Percentiles rank a stretch among this genome's conserved stretches.
phyloP scores from a whole-genome alignment of 2,888 invertebrate species.

The Diarsia rubi region DNA sequence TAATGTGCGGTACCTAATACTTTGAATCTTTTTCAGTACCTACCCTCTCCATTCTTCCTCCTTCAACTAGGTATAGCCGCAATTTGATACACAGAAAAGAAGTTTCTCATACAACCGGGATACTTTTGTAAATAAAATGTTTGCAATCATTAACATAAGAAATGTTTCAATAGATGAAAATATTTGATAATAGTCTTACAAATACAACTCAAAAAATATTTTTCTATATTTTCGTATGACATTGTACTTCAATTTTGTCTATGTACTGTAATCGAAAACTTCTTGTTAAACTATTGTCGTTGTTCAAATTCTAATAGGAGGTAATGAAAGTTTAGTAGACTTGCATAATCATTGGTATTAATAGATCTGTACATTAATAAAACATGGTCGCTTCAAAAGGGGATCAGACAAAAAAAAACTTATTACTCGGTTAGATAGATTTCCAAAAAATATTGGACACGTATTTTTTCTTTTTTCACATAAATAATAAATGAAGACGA shows the following conservation, averaged over 20 bases:
- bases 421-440: too few relatives aligned
- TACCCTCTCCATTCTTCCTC: neutral
- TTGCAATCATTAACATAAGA: constrained; percentile 38
- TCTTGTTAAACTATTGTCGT: constrained; percentile 59
- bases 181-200: constrained; percentile 25
- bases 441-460: too few relatives aligned
- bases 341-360: constrained; percentile 31
- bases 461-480: too few relatives aligned
- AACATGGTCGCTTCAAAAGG: constrained; percentile 16
- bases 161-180: constrained; percentile 28
- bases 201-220: constrained; percentile 30
- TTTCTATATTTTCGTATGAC: constrained; percentile 60
- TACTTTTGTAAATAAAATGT: constrained; percentile 58
- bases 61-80: neutral
- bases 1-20: neutral
- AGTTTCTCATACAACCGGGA: constrained; percentile 7
- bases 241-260: constrained; percentile 49
- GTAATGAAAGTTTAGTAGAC: constrained; percentile 36
- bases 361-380: constrained; percentile 31
- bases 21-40: constrained; percentile 1
- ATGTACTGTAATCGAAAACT: constrained; percentile 36
- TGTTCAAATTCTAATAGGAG: constrained; percentile 60
- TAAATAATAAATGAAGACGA: too few relatives aligned
- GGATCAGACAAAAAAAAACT: too few relatives aligned
- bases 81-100: neutral